Evolutionary conservation across 1,140 invertebrate genomes (phyloP).

Genomic region (Eubasilissa regina): DNA sequence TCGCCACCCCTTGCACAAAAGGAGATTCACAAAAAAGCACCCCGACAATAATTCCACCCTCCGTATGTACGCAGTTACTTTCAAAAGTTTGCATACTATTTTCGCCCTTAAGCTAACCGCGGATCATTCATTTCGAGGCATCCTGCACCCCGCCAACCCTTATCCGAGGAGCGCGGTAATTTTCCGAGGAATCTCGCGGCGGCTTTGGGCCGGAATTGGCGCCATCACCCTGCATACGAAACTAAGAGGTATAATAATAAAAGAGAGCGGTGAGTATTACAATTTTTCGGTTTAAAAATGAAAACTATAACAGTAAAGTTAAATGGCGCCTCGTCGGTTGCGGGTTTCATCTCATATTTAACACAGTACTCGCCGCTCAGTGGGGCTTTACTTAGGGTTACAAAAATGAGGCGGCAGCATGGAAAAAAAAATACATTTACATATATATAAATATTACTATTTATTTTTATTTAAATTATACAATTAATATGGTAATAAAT

Average conservation of each 20-base stretch:
- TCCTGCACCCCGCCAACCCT: constrained; percentile 11
- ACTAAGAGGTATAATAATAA: constrained; percentile 56
- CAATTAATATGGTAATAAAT: too few relatives aligned
- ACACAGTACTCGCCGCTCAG: constrained; percentile 23
- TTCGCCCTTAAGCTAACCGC: constrained; percentile 54
- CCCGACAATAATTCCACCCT: constrained; percentile 58
- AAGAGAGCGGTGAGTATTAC: constrained; percentile 52
- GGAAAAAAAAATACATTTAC: too few relatives aligned
- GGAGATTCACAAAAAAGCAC: constrained; percentile 55
- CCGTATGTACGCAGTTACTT: constrained; percentile 43
- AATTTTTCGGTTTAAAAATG: constrained; percentile 59
- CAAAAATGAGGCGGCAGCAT: too few relatives aligned
- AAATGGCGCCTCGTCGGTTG: constrained; percentile 53
- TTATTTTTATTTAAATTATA: too few relatives aligned
- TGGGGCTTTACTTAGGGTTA: not conserved
- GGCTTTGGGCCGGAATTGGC: constrained; percentile 46
- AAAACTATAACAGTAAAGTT: constrained; percentile 61
- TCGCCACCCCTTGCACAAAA: constrained; percentile 45
- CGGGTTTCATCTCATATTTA: constrained; percentile 57
- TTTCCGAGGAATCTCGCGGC: not conserved
- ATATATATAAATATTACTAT: too few relatives aligned
- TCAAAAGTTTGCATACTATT: constrained; percentile 58
- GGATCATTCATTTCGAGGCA: constrained; percentile 49
- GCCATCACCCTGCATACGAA: constrained; percentile 56
- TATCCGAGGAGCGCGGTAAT: not conserved